phyloP scores from a whole-genome alignment of 2,888 invertebrate species.

The Frankliniella fusca region DNA sequence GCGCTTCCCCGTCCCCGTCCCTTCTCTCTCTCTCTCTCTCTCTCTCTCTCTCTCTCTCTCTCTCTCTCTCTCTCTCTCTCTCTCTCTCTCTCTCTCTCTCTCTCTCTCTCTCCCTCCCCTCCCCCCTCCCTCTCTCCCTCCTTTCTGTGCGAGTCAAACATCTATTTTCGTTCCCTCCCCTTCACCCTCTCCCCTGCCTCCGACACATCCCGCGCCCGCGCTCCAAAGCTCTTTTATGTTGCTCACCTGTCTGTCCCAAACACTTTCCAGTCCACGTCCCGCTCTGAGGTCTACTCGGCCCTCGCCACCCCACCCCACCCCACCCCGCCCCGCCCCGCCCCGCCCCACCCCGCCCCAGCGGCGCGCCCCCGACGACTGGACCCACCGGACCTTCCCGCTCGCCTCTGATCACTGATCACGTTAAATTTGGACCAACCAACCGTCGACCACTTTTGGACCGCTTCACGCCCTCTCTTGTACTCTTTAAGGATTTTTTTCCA shows the following conservation, averaged over 20 bases:
- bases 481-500: too few relatives aligned
- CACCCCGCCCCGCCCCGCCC: slow-evolving; percentile 25
- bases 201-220: not conserved
- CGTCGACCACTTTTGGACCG: too few relatives aligned
- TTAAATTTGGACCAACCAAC: too few relatives aligned
- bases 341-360: not conserved
- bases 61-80: not conserved
- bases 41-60: not conserved
- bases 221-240: not conserved
- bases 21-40: slow-evolving; percentile 20
- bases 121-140: not conserved
- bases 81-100: slow-evolving; percentile 25
- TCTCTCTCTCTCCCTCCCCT: not conserved
- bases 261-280: not conserved
- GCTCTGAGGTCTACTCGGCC: not conserved
- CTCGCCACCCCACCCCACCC: not conserved
- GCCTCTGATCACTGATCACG: not conserved
- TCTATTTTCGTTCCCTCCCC: not conserved
- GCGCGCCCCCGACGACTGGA: too few relatives aligned
- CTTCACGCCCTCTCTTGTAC: too few relatives aligned
- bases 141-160: not conserved
- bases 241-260: not conserved
- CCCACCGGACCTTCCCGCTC: not conserved
- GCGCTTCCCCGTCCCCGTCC: slow-evolving; percentile 14
- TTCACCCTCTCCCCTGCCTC: not conserved